Base-by-base conservation (phyloP, 2,888 invertebrate species). In the Phymatocera aterrima region DNA sequence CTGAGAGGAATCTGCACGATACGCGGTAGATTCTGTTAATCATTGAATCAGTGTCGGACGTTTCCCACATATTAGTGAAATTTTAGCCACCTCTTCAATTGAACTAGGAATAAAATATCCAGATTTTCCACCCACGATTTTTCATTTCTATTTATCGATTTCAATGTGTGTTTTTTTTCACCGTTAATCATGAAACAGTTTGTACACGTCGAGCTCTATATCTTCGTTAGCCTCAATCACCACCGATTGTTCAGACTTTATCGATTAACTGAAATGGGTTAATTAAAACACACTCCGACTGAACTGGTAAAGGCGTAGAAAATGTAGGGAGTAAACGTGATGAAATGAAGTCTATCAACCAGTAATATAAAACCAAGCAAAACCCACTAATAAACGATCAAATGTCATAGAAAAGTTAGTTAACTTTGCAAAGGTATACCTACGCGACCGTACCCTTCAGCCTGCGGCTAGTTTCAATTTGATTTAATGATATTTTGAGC, bases 191-290 rank as follows among this genome's bases (percentile, higher is more conserved):
- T 15, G 24, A 28, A n/a, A 31, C 48, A 51, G n/a, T 51, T 48
- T 34, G 18, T n/a, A 21, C 15, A 2, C 34, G 28, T n/a, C 31
- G 34, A 72, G 48, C 28, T 68, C 40, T 24, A 21, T 51, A 51
- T 72, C 34, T 51, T 10, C 72, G 18, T 72, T 51, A 34, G 51
- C 72, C 72, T 51, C 48, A 51, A 72, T 72, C 48, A 31, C 18
- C 31, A 34, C 12, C 70, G 70, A 72, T 72, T 51, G 70, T 72
- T 72, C 31, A 21, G n/a, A 51, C 31, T 72, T 70, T 51, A 70
- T 70, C 70, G 70, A 70, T 68, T 28, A 51, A 51, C 51, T 70
- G 48, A 51, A 70, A 70, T 48, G 18, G 70, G 70, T 70, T 72
- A 48, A 72, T 72, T 48, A 72, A 51, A 72, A 72, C 31, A 6